Conservation (phyloP, 2,113 vertebrate genomes). For the Sebastes schlegelii region DNA sequence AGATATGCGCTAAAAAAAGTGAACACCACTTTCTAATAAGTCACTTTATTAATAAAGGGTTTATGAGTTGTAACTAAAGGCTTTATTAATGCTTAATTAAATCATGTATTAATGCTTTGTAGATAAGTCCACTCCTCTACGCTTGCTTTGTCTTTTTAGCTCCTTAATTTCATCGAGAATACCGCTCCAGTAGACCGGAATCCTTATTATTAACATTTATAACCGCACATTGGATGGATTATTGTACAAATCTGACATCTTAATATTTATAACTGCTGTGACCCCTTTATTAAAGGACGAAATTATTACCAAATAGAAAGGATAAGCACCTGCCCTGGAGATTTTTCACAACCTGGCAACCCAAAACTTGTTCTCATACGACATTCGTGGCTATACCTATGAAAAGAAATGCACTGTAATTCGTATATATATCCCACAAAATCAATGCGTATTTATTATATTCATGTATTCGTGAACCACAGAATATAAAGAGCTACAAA, state of each 20-base stretch:
- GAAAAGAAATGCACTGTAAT: too few species aligned
- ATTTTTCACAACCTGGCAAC: not conserved
- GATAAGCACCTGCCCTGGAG: not conserved
- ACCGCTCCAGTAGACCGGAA: too few species aligned
- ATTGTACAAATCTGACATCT: too few species aligned
- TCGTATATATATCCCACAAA: too few species aligned
- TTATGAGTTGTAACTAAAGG: slow-evolving; percentile 4
- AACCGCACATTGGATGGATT: too few species aligned
- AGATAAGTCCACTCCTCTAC: not conserved
- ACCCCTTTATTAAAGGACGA: not conserved
- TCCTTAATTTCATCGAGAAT: not conserved
- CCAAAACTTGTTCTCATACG: not conserved
- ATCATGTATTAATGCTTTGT: too few species aligned
- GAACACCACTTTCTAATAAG: not conserved
- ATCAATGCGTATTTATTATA: too few species aligned
- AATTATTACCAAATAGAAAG: not conserved
- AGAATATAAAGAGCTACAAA: too few species aligned
- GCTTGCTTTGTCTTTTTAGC: not conserved
- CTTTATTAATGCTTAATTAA: not conserved
- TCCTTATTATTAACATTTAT: too few species aligned
- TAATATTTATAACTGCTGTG: too few species aligned
- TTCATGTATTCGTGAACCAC: too few species aligned
- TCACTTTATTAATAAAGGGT: not conserved
- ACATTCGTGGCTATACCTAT: too few species aligned
- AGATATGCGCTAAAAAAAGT: not conserved